Conservation (phyloP, 2,888 invertebrate genomes). For the Ophraella communa region DNA sequence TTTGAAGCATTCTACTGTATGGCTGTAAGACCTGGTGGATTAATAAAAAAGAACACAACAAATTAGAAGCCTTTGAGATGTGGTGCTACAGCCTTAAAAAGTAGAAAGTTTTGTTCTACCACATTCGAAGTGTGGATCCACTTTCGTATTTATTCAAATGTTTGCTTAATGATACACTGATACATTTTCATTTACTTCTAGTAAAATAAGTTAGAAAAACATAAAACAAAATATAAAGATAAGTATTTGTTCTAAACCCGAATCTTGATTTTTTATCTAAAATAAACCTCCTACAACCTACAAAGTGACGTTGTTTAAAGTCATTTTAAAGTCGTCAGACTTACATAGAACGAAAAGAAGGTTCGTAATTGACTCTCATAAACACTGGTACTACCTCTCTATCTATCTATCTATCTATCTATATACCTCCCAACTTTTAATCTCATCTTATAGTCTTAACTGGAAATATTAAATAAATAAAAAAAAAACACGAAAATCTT, state of each 20-base stretch:
- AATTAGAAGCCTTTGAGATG: too few relatives aligned
- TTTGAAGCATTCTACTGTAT: too few relatives aligned
- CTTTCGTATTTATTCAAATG: too few relatives aligned
- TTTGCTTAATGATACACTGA: too few relatives aligned
- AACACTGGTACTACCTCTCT: constrained; percentile 18
- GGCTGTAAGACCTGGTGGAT: too few relatives aligned
- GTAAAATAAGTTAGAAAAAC: background rate
- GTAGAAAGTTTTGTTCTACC: too few relatives aligned
- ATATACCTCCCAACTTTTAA: constrained; percentile 16
- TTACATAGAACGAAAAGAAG: background rate
- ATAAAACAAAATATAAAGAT: background rate
- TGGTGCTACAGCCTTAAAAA: too few relatives aligned
- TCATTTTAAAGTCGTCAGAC: background rate
- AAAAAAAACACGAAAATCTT: constrained; percentile 28
- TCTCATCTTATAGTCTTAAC: constrained; percentile 31
- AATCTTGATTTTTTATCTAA: background rate
- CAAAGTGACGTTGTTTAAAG: background rate
- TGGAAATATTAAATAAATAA: constrained; percentile 37
- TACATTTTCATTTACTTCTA: too few relatives aligned
- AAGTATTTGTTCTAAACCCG: background rate
- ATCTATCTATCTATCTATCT: too few relatives aligned
- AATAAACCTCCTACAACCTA: background rate
- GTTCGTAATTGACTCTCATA: background rate
- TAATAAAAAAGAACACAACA: too few relatives aligned
- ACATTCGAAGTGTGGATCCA: too few relatives aligned